These are phyloP conservation scores for Anguilla anguilla DNA, from an alignment of 2,797 vertebrate genomes.

Conservation along the genomic window DNA sequence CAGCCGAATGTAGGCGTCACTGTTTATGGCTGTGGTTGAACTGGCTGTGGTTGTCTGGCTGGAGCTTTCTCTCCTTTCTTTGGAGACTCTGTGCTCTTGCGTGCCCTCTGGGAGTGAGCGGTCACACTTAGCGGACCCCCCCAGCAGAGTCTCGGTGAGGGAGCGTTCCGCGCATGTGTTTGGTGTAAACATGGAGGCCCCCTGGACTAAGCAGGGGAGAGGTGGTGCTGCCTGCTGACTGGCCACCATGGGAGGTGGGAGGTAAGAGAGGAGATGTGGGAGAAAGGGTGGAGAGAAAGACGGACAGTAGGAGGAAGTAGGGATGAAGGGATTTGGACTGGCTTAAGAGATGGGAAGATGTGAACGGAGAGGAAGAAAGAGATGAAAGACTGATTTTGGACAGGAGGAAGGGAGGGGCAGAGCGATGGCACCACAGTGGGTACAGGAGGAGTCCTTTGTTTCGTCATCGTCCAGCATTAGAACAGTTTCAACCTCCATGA, in stretches of 20 bases:
- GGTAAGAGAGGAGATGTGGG: neutral
- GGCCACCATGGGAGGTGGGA: neutral
- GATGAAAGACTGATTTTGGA: constrained; percentile 1
- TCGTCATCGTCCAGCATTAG: neutral
- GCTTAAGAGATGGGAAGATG: neutral
- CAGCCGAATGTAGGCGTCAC: neutral
- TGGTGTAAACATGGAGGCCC: constrained; percentile 9
- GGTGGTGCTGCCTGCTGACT: neutral
- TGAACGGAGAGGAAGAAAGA: neutral
- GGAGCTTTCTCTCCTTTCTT: neutral
- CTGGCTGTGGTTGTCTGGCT: neutral
- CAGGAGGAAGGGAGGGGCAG: neutral
- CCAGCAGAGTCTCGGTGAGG: neutral
- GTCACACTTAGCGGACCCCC: constrained; percentile 4
- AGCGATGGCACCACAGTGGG: neutral
- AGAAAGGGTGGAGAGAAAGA: neutral
- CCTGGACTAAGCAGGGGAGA: neutral
- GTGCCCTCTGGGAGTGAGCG: neutral
- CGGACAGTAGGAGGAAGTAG: neutral
- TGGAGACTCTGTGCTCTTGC: neutral
- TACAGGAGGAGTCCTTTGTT: neutral
- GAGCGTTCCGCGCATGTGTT: neutral
- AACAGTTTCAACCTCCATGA: neutral
- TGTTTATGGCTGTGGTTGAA: neutral
- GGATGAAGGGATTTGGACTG: constrained; percentile 18